Base-by-base conservation (phyloP, 2,888 invertebrate species). In the Cheilosia impressa region DNA sequence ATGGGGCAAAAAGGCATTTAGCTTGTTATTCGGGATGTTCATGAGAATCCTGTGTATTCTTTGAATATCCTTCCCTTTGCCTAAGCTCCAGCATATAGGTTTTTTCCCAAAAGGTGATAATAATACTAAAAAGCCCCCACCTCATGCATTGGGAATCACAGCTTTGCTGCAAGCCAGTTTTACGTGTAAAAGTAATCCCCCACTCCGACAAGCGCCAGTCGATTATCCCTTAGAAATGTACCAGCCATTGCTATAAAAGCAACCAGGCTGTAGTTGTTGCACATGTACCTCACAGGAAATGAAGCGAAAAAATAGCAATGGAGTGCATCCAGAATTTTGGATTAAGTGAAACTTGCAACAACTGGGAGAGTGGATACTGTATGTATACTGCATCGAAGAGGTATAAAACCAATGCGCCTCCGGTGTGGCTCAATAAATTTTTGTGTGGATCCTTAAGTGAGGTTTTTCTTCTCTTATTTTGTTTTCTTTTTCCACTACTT, bases 271-370 rank as follows among this genome's bases (percentile, higher is more conserved):
- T 38, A 76, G 43, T 65, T 75, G 47, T 43, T 76, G 57, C 50
- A 62, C 60, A 50, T 68, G 76, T 45, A 45, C 45, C 60, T 43
- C 2, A 22, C 31, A 19, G 68, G 68, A 68, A 77, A 47, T 62
- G 52, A 60, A 68, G 68, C 60, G 68, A 53, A 68, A 75, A 68
- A 76, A 68, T 50, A 38, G 43, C 41, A 60, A 76, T 43, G 52
- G 52, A 68, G 60, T 68, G 60, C 45, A 76, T 34, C 52, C 24
- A 68, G 76, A 66, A 66, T 76, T 68, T 68, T 58, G 60, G 66
- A 66, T 76, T 76, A 66, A 76, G 57, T 66, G 58, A 76, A 76
- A 66, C 57, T 57, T 65, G 65, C 45, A 75, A 55, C 76, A 66
- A 66, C 47, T 76, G 58, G 41, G 52, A 34, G 62, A 34, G 62